Base-by-base conservation (phyloP, 2,888 invertebrate species). In the Platycheirus rosarum region DNA sequence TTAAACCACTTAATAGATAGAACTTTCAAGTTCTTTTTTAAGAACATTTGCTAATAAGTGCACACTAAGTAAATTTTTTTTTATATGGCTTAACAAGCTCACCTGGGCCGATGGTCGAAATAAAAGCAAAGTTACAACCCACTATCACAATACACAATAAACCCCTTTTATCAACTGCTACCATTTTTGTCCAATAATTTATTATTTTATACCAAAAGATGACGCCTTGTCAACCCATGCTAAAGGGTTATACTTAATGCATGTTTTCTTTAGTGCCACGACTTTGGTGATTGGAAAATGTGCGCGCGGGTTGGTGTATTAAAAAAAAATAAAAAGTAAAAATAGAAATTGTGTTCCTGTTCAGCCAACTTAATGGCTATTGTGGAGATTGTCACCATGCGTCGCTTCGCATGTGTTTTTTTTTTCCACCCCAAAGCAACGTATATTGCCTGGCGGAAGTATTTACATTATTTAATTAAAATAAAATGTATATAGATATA, bases 121-220 rank as follows among this genome's bases (percentile, higher is more conserved):
- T 66, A 57, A 55, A 66, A 82, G 55, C 77, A 37, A 32, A 63
- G 71, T 82, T 82, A 77, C 63, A 77, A 26, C 62, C 49, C 37
- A 68, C 71, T 57, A 77, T 77, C 63, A 63, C 29, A 77, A 73
- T 63, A 63, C 49, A 71, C 44, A 77, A 7, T 77, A 82, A 68
- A 82, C 68, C 37, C n/a, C n/a, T n/a, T n/a, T n/a, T n/a, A n/a
- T n/a, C n/a, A n/a, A n/a, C n/a, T n/a, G n/a, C n/a, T n/a, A n/a
- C n/a, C n/a, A n/a, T n/a, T n/a, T n/a, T n/a, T n/a, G n/a, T n/a
- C n/a, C 49, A 35, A 42, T 63, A 71, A 63, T 77, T 73, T 73
- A 77, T 32, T 77, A 82, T 82, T 46, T 74, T 76, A 77, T 48
- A 82, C 77, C 77, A 51, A 53, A 68, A 69, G 63, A 68, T 68